A percentile compares a stretch with the other conserved stretches of the same genome.
These are phyloP conservation scores for Syndactyla subalaris DNA, from an alignment of 2,797 vertebrate species.

Conservation along the genomic window DNA sequence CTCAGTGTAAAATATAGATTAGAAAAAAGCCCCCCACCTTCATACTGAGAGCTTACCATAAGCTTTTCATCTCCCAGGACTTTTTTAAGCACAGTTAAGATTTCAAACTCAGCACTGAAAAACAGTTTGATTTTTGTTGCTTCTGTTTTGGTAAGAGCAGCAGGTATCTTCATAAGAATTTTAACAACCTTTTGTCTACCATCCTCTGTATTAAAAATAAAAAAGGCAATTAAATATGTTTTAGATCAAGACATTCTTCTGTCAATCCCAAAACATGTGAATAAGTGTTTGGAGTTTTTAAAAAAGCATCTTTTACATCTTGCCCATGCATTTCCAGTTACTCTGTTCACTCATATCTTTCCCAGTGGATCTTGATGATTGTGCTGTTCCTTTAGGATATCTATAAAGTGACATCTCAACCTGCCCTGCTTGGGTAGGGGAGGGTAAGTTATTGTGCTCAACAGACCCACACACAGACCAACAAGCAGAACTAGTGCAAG, in stretches of 20 bases:
- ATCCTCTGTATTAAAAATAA: conserved; percentile 65
- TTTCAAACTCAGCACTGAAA: conserved; percentile 78
- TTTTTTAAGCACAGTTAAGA: conserved; percentile 49
- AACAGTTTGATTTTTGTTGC: conserved; percentile 79
- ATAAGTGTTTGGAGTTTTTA: background rate
- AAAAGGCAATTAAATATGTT: background rate
- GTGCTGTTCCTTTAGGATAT: background rate
- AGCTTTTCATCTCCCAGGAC: conserved; percentile 75
- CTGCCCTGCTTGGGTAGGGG: background rate
- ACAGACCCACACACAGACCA: fast-evolving
- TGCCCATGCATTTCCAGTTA: background rate
- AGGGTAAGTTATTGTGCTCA: background rate
- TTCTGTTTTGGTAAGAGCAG: conserved; percentile 70
- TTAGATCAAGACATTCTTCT: background rate
- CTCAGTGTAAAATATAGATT: background rate
- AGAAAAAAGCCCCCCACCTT: background rate
- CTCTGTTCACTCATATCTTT: background rate
- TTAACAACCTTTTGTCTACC: conserved; percentile 68
- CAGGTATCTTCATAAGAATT: conserved; percentile 73
- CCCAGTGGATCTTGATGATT: too few relatives aligned
- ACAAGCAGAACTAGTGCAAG: background rate
- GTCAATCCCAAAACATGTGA: background rate
- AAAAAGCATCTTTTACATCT: background rate
- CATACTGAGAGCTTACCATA: conserved; percentile 25
- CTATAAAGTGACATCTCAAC: background rate